These are phyloP conservation scores for Lepidostoma basale DNA, from an alignment of 1,140 invertebrate species.

Conservation along the genomic window DNA sequence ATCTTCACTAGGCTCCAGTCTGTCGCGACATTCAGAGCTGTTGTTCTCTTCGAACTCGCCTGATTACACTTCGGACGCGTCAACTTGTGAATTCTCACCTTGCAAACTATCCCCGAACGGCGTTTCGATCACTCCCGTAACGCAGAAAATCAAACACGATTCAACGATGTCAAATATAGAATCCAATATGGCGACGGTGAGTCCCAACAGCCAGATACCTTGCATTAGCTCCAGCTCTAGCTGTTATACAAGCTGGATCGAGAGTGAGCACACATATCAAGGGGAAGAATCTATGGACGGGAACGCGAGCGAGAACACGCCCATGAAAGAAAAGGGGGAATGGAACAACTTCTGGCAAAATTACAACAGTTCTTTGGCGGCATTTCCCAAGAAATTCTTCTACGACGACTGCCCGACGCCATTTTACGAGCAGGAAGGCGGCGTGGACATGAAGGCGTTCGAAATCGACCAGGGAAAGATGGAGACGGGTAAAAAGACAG, in stretches of 20 bases:
- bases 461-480: conserved; percentile 7
- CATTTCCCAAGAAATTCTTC: conserved; percentile 39
- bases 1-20: conserved; percentile 3
- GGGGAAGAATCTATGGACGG: conserved; percentile 3
- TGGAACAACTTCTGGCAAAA: conserved; percentile 44
- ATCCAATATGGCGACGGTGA: conserved; percentile 31
- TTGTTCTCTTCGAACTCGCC: conserved; percentile 37
- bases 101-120: conserved; percentile 32
- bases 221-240: conserved; percentile 40
- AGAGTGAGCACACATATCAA: conserved; percentile 23
- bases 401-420: conserved; percentile 45
- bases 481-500: background rate
- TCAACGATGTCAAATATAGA: conserved; percentile 19
- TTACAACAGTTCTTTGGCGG: conserved; percentile 41
- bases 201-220: conserved; percentile 25
- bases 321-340: conserved; percentile 35
- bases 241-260: conserved; percentile 41
- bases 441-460: conserved; percentile 1
- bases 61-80: conserved; percentile 38
- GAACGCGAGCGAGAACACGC: conserved; percentile 22
- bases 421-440: conserved; percentile 29
- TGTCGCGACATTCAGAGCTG: conserved; percentile 29
- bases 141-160: background rate
- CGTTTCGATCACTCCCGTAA: background rate
- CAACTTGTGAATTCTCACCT: conserved; percentile 40